These are phyloP conservation scores for Asobara japonica DNA, from an alignment of 1,140 invertebrate species.

Conservation along the genomic window DNA sequence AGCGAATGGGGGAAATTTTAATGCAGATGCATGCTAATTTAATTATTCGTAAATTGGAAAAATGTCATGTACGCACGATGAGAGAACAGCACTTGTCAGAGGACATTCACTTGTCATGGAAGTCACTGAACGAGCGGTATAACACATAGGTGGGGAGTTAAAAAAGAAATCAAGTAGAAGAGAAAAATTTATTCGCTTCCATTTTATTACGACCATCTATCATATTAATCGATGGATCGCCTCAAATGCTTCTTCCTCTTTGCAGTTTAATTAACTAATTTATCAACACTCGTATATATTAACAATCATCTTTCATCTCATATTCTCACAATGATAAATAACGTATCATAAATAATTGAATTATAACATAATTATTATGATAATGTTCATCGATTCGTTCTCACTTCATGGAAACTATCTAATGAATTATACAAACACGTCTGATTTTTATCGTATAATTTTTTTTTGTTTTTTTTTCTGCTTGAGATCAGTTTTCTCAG, in stretches of 20 bases:
- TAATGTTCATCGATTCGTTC: background rate
- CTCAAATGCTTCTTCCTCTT: slow-evolving; percentile 1
- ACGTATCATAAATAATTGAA: slow-evolving; percentile 26
- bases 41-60: too few relatives aligned
- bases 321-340: slow-evolving; percentile 14
- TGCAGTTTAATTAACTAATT: slow-evolving; percentile 24
- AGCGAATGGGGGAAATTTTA: too few relatives aligned
- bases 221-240: background rate
- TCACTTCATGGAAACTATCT: background rate
- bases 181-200: background rate
- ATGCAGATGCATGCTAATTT: too few relatives aligned
- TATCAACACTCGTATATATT: slow-evolving; percentile 36
- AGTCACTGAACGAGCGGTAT: too few relatives aligned
- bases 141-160: background rate
- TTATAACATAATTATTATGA: slow-evolving; percentile 21
- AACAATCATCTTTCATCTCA: slow-evolving; percentile 31
- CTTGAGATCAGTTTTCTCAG: background rate
- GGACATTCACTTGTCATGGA: too few relatives aligned
- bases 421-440: background rate
- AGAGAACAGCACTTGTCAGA: too few relatives aligned
- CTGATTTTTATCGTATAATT: background rate
- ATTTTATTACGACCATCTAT: slow-evolving; percentile 1
- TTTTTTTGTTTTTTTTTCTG: background rate
- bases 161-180: background rate
- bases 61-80: too few relatives aligned